Conservation (phyloP, 2,797 vertebrate genomes). For the Coccyzus lansbergi region DNA sequence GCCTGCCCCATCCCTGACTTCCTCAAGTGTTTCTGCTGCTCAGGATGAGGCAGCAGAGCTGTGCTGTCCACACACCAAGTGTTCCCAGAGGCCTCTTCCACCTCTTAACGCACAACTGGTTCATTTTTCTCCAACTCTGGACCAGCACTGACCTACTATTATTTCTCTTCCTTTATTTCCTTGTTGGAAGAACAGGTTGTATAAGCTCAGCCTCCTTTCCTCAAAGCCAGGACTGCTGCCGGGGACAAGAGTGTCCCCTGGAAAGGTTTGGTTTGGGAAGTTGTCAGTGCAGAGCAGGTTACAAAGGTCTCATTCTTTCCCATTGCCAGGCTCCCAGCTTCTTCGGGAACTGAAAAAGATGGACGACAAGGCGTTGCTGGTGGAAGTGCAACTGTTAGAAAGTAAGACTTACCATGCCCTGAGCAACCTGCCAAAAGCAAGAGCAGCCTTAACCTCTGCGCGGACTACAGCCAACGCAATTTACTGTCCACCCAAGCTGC, state of each 20-base stretch:
- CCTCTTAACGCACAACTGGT: neutral
- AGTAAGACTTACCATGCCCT: conserved; percentile 98
- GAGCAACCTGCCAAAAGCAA: conserved; percentile 96
- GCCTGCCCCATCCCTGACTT: neutral
- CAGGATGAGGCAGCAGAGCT: neutral
- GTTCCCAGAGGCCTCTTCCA: neutral
- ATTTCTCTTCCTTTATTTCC: neutral
- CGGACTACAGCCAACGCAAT: conserved; percentile 98
- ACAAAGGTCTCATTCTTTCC: neutral
- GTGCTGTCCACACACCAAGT: neutral
- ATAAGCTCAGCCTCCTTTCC: neutral
- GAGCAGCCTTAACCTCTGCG: conserved; percentile 95
- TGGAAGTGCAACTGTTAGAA: conserved; percentile 97
- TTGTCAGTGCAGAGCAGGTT: neutral
- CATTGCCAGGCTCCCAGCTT: conserved; percentile 87
- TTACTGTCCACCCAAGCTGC: conserved; percentile 97
- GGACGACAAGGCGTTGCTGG: conserved; percentile 97
- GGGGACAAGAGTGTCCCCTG: neutral
- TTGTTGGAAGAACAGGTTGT: neutral
- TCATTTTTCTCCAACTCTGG: neutral
- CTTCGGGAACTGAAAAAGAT: conserved; percentile 97
- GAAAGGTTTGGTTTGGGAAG: neutral
- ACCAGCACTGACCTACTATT: neutral
- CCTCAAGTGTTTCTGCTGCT: neutral
- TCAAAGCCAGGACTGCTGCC: neutral